A percentile compares a stretch with the other conserved stretches of the same genome.
These are phyloP conservation scores for Channa maculata DNA, from an alignment of 2,113 vertebrate genomes.

Conservation along the genomic window DNA sequence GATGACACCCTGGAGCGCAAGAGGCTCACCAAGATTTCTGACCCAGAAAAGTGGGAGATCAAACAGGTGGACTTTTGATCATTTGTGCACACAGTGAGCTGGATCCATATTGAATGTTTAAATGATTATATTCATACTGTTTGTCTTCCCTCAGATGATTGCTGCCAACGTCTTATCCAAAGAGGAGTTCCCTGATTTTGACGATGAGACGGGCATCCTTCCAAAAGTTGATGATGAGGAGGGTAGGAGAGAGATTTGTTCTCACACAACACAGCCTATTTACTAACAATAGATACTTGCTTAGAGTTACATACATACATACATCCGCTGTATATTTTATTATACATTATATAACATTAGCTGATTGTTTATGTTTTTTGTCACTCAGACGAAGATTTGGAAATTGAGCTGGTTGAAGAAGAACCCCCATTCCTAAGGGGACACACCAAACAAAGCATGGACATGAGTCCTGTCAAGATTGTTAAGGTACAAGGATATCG, in stretches of 20 bases:
- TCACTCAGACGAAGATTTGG: constrained; percentile 93
- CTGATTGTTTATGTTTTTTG: background rate
- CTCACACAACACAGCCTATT: background rate
- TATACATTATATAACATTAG: no score
- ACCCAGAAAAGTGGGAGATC: constrained; percentile 99
- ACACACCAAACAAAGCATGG: constrained; percentile 99
- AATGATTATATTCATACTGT: background rate
- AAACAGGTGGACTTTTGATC: constrained; percentile 87
- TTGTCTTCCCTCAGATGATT: constrained; percentile 89
- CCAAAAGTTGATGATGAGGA: constrained; percentile 99
- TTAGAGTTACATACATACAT: no score
- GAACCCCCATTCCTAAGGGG: constrained; percentile 97
- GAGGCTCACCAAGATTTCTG: constrained; percentile 96
- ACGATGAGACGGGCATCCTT: constrained; percentile 97
- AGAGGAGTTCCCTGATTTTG: constrained; percentile 98
- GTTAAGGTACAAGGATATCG: constrained; percentile 88
- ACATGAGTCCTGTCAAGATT: constrained; percentile 99
- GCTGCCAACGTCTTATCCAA: constrained; percentile 98
- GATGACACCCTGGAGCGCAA: constrained; percentile 95
- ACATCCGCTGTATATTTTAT: no score
- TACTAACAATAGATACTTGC: no score
- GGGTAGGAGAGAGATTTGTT: constrained; percentile 77
- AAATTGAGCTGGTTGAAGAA: constrained; percentile 98
- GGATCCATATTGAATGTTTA: no score
- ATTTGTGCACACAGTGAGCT: background rate